Evolutionary conservation across 2,113 vertebrate genomes (phyloP), one percentile per base, ranked within the genome.

Genomic region (Pelecanoides urinatrix): DNA sequence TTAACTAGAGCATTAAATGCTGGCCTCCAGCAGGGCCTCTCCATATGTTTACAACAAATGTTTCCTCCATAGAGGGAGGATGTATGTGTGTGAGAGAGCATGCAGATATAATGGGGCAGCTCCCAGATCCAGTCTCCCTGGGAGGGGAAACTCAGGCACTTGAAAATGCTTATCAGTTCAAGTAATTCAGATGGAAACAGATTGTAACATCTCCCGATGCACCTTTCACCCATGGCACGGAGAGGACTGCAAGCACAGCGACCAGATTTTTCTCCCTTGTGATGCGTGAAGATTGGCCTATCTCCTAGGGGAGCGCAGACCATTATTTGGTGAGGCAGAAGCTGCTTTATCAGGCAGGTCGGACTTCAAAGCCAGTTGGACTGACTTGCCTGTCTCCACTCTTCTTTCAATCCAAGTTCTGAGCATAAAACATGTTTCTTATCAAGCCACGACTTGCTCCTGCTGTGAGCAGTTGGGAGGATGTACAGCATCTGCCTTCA

Each of bases 1-100:
- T 98, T 98, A 98, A 98, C 97, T 98, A 95, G 98, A 98, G 98
- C 98, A 97, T 98, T 98, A 98, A 98, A 98, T 98, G 96, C 88
- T 97, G 97, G 97, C 98, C 97, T 97, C 93, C 94, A 97, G 98
- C 97, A 97, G 96, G 89, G 72, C 93, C 85, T 94, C 74, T 97
- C 98, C 98, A 98, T 98, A 98, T 98, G 98, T 87, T 97, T 95
- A 72, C 82, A 95, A 96, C 94, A 67, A 96, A 96, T 97, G 77
- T 96, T 91, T 96, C 50, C 86, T 96, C 83, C 74, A 29, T 26
- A 75, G 92, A 79, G 87, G 55, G 29, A 49, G 70, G 44, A 27
- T 62, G 34, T 44, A 55, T 38, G 52, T 95, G 72, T 93, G 80
- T 90, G 80, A 76, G 92, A 74, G 58, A 82, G 76, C 72, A 29